phyloP scores from a whole-genome alignment of 2,113 vertebrate genomes.

The Leptocoma aspasia region DNA sequence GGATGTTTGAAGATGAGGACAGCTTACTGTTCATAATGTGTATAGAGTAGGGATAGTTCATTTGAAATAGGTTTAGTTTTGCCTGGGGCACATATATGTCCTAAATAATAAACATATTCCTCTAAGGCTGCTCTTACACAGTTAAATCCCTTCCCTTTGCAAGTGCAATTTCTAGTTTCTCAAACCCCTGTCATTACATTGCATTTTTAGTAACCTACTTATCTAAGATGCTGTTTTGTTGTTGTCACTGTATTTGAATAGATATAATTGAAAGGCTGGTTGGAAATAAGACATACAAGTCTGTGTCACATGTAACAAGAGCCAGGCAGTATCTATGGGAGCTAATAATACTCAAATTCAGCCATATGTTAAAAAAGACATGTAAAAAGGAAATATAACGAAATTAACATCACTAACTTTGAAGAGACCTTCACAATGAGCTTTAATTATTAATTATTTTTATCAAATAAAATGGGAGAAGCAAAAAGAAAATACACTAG shows the following conservation, averaged over 20 bases:
- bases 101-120: constrained; percentile 17
- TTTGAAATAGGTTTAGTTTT: neutral
- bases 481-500: neutral
- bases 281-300: neutral
- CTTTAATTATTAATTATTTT: neutral
- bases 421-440: neutral
- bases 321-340: neutral
- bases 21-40: neutral
- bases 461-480: neutral
- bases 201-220: constrained; percentile 33
- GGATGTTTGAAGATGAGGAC: neutral
- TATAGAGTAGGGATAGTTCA: neutral
- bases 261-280: neutral
- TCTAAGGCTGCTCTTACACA: neutral
- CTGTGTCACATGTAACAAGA: neutral
- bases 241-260: neutral
- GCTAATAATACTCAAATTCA: neutral
- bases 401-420: neutral
- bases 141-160: neutral
- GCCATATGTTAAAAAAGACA: neutral
- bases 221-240: neutral
- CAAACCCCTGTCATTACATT: neutral
- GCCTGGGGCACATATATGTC: neutral
- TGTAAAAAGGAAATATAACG: neutral
- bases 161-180: neutral